phyloP scores from a whole-genome alignment of 2,113 vertebrate genomes.

The Anarhynchus alexandrinus region DNA sequence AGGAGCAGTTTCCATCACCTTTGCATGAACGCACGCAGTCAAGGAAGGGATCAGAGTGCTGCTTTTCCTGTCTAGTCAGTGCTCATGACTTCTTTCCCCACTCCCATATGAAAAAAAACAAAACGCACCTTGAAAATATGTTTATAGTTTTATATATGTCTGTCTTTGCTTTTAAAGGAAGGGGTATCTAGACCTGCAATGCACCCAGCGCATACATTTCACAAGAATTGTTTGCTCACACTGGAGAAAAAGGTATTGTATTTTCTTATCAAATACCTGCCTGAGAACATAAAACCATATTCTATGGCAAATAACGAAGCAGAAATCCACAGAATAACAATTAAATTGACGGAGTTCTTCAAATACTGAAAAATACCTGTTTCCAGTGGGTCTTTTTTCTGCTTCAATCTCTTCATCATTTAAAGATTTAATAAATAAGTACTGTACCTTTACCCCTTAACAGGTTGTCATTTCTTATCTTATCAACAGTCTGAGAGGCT shows the following conservation, averaged over 20 bases:
- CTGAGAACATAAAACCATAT: not conserved
- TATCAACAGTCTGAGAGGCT: not conserved
- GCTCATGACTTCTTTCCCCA: not conserved
- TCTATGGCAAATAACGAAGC: not conserved
- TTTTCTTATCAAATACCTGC: not conserved
- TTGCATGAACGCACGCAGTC: accelerated
- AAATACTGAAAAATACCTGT: not conserved
- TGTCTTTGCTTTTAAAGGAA: not conserved
- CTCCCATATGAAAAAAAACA: not conserved
- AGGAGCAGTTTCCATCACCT: not conserved
- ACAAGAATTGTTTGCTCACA: not conserved
- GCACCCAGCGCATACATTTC: too few relatives aligned
- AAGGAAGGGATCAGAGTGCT: not conserved
- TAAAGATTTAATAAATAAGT: not conserved
- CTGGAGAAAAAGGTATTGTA: not conserved
- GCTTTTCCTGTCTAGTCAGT: not conserved
- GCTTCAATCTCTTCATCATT: not conserved
- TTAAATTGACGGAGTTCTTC: not conserved
- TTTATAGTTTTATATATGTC: not conserved
- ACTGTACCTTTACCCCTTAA: not conserved
- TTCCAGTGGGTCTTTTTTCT: not conserved
- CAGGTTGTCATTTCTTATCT: not conserved
- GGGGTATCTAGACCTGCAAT: not conserved
- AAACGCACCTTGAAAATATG: not conserved
- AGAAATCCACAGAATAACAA: not conserved